Evolutionary conservation across 2,888 invertebrate species (phyloP).

Genomic region (Helleia helle): DNA sequence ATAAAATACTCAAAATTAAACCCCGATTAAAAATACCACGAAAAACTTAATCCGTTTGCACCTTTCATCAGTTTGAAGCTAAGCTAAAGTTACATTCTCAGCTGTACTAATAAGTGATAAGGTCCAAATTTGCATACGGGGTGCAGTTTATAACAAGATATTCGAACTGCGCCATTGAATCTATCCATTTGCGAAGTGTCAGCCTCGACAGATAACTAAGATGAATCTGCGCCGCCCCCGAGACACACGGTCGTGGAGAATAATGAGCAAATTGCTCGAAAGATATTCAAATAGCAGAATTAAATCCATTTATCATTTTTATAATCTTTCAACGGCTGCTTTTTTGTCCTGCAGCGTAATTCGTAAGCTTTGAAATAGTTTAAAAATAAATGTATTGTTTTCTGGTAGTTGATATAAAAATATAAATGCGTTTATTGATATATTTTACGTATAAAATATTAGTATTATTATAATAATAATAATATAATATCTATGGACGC

Average conservation of each 20-base stretch:
- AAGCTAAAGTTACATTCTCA: not conserved
- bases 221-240: constrained; percentile 16
- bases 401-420: too few species aligned
- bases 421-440: too few species aligned
- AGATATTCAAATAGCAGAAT: not conserved
- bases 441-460: too few species aligned
- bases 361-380: too few species aligned
- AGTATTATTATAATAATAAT: too few species aligned
- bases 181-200: constrained; percentile 23
- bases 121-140: constrained; percentile 3
- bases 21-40: not conserved
- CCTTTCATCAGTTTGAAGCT: not conserved
- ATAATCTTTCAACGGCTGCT: too few species aligned
- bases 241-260: constrained; percentile 12
- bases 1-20: too few species aligned
- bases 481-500: too few species aligned
- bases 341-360: too few species aligned
- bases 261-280: not conserved
- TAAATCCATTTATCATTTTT: not conserved
- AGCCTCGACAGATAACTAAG: constrained; percentile 21
- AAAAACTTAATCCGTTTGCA: not conserved
- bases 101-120: constrained; percentile 2
- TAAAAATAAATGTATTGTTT: too few species aligned
- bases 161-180: constrained; percentile 12
- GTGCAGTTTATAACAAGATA: constrained; percentile 16